A percentile compares a stretch with the other conserved stretches of the same genome.
Evolutionary conservation across 2,888 invertebrate genomes (phyloP).

Genomic region (Erynnis tages): DNA sequence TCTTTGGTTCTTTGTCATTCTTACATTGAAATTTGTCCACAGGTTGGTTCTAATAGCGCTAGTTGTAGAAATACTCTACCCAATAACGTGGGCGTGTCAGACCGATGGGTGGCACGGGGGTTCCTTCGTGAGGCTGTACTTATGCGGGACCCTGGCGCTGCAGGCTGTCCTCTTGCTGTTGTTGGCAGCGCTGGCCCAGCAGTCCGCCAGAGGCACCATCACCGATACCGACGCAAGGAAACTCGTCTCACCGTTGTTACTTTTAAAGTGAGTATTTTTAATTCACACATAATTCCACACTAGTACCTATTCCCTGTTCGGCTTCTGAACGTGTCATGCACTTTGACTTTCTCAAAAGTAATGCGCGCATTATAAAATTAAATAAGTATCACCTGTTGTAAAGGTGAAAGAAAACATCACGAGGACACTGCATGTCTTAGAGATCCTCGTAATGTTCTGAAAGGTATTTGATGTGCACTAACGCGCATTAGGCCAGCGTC

Average conservation of each 20-base stretch:
- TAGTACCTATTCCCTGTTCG: too few species aligned
- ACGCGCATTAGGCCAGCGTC: too few species aligned
- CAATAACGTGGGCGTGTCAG: slow-evolving; percentile 86
- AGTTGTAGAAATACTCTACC: slow-evolving; percentile 84
- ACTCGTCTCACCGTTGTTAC: slow-evolving; percentile 86
- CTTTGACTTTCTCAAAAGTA: too few species aligned
- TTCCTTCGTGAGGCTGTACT: slow-evolving; percentile 86
- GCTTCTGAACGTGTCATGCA: too few species aligned
- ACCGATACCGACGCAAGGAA: slow-evolving; percentile 86
- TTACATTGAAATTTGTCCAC: slow-evolving; percentile 31
- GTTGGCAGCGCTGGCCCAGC: slow-evolving; percentile 84
- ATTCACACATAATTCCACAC: too few species aligned
- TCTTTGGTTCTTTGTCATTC: too few species aligned
- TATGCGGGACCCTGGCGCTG: slow-evolving; percentile 85
- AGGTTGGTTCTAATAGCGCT: slow-evolving; percentile 85
- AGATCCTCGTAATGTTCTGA: too few species aligned
- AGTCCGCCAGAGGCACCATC: slow-evolving; percentile 89
- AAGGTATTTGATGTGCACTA: too few species aligned
- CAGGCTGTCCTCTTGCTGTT: slow-evolving; percentile 84
- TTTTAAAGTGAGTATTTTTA: slow-evolving; percentile 82
- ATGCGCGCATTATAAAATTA: too few species aligned
- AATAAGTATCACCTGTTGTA: too few species aligned
- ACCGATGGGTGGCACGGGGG: slow-evolving; percentile 87
- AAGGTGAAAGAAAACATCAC: too few species aligned
- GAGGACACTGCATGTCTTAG: too few species aligned